Evolutionary conservation across 2,113 vertebrate genomes (phyloP).

Genomic region (Cebus imitator): DNA sequence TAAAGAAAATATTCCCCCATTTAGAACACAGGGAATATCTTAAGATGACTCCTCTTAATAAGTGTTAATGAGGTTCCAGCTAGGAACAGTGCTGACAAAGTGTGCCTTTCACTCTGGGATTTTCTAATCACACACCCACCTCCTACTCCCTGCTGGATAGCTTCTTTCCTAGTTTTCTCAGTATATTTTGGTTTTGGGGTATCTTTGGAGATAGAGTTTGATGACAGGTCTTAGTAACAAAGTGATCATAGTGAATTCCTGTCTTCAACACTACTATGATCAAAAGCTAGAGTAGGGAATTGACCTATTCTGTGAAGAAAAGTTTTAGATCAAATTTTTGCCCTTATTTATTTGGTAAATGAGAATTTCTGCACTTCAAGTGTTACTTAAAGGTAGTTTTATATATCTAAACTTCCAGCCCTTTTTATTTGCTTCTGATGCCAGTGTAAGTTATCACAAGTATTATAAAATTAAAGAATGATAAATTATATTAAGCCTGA

Average conservation of each 20-base stretch:
- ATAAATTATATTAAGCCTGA: background rate
- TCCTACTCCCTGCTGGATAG: background rate
- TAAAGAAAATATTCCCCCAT: background rate
- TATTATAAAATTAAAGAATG: background rate
- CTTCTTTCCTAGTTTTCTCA: conserved; percentile 8
- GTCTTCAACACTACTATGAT: background rate
- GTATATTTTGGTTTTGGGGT: background rate
- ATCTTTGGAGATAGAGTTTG: background rate
- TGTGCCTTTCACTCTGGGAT: background rate
- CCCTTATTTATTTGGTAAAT: background rate
- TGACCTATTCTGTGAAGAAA: background rate
- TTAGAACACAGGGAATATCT: background rate
- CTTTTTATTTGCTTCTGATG: background rate
- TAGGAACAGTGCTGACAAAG: background rate
- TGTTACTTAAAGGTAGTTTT: background rate
- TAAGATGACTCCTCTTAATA: background rate
- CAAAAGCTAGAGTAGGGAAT: background rate
- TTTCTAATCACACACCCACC: background rate
- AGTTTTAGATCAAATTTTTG: background rate
- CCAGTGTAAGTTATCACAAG: background rate
- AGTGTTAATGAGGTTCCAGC: background rate
- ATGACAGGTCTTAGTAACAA: background rate
- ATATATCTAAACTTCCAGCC: background rate
- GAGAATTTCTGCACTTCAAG: background rate
- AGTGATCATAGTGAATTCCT: background rate